Evolutionary conservation across 2,113 vertebrate genomes (phyloP), one percentile per base, ranked within the genome.

Genomic region (Brachyistius frenatus): DNA sequence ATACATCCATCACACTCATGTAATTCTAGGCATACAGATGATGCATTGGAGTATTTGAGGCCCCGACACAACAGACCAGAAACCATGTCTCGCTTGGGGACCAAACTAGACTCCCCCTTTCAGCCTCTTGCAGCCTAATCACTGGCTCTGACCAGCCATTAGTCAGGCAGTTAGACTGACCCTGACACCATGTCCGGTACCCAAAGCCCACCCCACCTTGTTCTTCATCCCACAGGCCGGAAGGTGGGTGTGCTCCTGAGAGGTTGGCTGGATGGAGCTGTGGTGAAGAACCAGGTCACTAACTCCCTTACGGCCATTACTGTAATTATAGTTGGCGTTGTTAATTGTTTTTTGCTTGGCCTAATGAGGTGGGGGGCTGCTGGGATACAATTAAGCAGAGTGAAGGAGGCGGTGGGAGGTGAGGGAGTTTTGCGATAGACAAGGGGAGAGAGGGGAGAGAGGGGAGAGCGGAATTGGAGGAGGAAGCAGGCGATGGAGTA

Each of bases 241-340:
- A 73, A 81, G 80, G 76, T 71, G 88, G 67, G 68, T 66, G 73
- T 70, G 71, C 74, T 80, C 39, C 68, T 76, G 61, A 69, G 77
- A 73, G 50, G 80, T 52, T 79, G 10, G 49, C 56, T 61, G 74
- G 50, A 35, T 55, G 76, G 68, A 80, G 61, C 32, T 44, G 52
- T 10, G 58, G 72, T 0, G 49, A 63, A 49, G 83, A 91, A 92
- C 84, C 86, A 79, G 93, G 94, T 94, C 94, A 94, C 88, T 87
- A 75, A 69, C 85, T 92, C 75, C 73, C 76, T 93, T 86, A 94
- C 14, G 71, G 69, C 88, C 91, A 94, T 94, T 94, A 94, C 86
- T 82, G 91, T 94, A 94, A 95, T 94, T 88, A 89, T 56, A 76
- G 78, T 81, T 94, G 93, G 78, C 92, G 57, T 89, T 73, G 85